Percentiles rank a stretch among this genome's conserved stretches.
phyloP scores from a whole-genome alignment of 2,113 vertebrate species.

The Meles meles region DNA sequence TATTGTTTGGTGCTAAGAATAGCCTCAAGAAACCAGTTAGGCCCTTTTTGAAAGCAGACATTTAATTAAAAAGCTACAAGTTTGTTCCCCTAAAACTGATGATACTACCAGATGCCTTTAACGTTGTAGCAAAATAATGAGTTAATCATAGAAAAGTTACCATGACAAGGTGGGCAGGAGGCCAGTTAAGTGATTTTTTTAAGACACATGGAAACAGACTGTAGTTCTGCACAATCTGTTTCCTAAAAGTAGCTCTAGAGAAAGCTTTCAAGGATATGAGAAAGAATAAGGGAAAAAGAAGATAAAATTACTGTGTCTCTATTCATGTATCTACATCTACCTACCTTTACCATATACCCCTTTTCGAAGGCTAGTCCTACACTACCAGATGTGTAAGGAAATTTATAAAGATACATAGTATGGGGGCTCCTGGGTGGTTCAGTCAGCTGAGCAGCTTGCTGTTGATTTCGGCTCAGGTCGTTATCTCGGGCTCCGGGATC shows the following conservation, averaged over 20 bases:
- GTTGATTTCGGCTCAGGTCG: background rate
- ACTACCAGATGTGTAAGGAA: background rate
- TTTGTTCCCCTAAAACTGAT: slow-evolving; percentile 56
- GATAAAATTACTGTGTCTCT: background rate
- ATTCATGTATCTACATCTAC: background rate
- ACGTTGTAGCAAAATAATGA: slow-evolving; percentile 48
- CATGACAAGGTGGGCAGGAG: slow-evolving; percentile 62
- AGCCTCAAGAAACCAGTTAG: slow-evolving; percentile 46
- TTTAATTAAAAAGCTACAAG: slow-evolving; percentile 56
- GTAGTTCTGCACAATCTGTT: slow-evolving; percentile 59
- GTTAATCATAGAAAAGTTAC: slow-evolving; percentile 72
- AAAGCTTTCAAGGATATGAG: slow-evolving; percentile 29
- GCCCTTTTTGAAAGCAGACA: slow-evolving; percentile 44
- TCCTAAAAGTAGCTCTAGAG: slow-evolving; percentile 32
- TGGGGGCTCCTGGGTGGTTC: background rate
- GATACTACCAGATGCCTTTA: slow-evolving; percentile 61
- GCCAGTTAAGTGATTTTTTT: slow-evolving; percentile 48
- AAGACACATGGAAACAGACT: slow-evolving; percentile 61
- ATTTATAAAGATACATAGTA: background rate
- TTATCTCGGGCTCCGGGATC: background rate
- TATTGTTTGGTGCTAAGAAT: slow-evolving; percentile 36
- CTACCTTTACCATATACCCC: background rate
- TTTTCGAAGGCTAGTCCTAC: background rate
- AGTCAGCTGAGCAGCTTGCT: background rate
- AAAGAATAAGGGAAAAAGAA: background rate